These are phyloP conservation scores for Andrena fulva DNA, from an alignment of 2,888 invertebrate genomes.

Conservation along the genomic window DNA sequence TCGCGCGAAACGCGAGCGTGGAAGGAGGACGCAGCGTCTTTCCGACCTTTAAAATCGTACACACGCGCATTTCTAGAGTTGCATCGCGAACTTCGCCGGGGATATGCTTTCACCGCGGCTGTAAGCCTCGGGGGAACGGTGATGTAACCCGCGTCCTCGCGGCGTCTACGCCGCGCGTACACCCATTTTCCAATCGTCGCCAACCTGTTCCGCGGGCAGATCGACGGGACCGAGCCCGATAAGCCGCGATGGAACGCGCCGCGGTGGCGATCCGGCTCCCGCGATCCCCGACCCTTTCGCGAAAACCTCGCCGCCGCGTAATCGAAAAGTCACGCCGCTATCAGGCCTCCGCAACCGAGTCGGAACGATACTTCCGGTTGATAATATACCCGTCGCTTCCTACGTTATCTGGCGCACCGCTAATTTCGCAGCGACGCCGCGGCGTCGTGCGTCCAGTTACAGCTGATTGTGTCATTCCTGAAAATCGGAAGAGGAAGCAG, in stretches of 20 bases:
- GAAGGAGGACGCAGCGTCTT: slow-evolving; percentile 35
- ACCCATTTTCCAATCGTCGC: slow-evolving; percentile 40
- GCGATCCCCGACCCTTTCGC: background rate
- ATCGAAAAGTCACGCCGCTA: slow-evolving; percentile 34
- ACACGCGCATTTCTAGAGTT: slow-evolving; percentile 36
- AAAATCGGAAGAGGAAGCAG: slow-evolving; percentile 12
- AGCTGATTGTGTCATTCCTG: slow-evolving; percentile 38
- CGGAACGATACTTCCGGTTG: slow-evolving; percentile 65
- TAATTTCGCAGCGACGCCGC: slow-evolving; percentile 31
- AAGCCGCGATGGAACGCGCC: background rate
- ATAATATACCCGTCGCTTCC: slow-evolving; percentile 61
- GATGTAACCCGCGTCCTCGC: slow-evolving; percentile 30
- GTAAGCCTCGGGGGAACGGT: background rate
- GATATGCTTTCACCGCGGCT: slow-evolving; percentile 46
- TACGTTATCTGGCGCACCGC: slow-evolving; percentile 54
- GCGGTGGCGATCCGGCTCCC: background rate
- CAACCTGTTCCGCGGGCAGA: slow-evolving; percentile 36
- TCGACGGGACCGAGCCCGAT: slow-evolving; percentile 4
- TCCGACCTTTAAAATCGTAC: slow-evolving; percentile 50
- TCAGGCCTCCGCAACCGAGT: slow-evolving; percentile 46
- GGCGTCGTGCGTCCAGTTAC: slow-evolving; percentile 24
- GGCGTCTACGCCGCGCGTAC: slow-evolving; percentile 34
- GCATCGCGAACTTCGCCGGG: slow-evolving; percentile 25
- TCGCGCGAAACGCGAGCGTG: slow-evolving; percentile 39
- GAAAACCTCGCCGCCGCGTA: slow-evolving; percentile 13